Conservation (phyloP, 2,113 vertebrate genomes). For the Cryptotis parvus region DNA sequence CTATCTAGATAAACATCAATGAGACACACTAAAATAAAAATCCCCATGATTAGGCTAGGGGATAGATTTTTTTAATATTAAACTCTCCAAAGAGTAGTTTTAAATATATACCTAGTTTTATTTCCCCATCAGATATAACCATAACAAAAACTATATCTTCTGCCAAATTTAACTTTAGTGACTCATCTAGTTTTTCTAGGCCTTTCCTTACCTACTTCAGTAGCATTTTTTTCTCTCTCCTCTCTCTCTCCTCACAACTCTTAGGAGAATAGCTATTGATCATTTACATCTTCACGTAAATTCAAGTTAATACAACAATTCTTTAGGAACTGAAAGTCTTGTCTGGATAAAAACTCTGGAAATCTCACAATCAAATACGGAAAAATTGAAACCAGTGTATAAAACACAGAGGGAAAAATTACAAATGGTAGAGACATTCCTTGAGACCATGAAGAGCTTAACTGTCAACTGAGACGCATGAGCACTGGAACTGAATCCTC, state of each 20-base stretch:
- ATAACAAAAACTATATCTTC: slow-evolving; percentile 34
- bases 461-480: neutral
- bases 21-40: slow-evolving; percentile 59
- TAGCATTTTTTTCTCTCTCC: neutral
- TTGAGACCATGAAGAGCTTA: neutral
- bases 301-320: neutral
- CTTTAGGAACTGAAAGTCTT: neutral
- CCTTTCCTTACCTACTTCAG: neutral
- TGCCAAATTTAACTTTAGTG: neutral
- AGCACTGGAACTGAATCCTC: neutral
- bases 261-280: neutral
- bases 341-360: neutral
- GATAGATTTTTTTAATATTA: neutral
- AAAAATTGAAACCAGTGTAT: neutral
- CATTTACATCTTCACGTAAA: neutral
- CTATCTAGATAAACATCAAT: slow-evolving; percentile 68
- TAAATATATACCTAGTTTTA: neutral
- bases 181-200: slow-evolving; percentile 15
- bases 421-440: neutral
- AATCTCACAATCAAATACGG: neutral
- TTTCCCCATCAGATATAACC: neutral
- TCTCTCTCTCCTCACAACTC: neutral
- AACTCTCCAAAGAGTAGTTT: slow-evolving; percentile 20
- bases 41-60: neutral
- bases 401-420: neutral